Percentiles rank a stretch among this genome's conserved stretches.
phyloP scores from a whole-genome alignment of 2,113 vertebrate species.

The Scartelaos histophorus region DNA sequence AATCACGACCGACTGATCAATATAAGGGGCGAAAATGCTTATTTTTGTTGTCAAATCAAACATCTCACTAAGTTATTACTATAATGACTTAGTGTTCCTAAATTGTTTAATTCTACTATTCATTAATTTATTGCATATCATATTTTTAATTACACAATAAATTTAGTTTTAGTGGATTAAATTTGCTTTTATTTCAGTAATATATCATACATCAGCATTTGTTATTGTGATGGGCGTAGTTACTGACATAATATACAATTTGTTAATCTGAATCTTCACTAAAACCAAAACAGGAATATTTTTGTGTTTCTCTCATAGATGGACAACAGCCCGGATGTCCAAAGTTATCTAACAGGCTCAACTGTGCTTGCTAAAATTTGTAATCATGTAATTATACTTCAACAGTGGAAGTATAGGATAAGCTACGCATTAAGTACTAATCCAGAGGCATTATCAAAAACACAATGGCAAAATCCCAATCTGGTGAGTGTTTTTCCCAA shows the following conservation, averaged over 20 bases:
- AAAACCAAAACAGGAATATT: not conserved
- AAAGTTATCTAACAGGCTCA: conserved; percentile 21
- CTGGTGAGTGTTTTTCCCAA: conserved; percentile 29
- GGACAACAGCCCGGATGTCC: not conserved
- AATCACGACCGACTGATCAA: no score
- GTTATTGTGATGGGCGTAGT: not conserved
- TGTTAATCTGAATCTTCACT: not conserved
- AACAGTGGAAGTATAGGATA: conserved; percentile 33
- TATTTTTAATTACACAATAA: no score
- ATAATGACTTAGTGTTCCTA: no score
- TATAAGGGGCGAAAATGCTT: no score
- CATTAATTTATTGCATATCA: no score
- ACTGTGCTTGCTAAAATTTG: conserved; percentile 15
- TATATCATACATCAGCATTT: no score
- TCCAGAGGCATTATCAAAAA: conserved; percentile 45
- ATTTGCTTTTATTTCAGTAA: no score
- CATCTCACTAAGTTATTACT: no score
- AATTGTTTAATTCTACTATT: no score
- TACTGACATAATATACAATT: not conserved
- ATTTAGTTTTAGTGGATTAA: no score
- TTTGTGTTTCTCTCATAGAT: not conserved
- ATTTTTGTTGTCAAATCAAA: no score
- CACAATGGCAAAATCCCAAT: conserved; percentile 46
- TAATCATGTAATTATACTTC: conserved; percentile 37
- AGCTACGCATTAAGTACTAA: conserved; percentile 47